Conservation (phyloP, 2,888 invertebrate species). For the Leptopilina drosophilae region DNA sequence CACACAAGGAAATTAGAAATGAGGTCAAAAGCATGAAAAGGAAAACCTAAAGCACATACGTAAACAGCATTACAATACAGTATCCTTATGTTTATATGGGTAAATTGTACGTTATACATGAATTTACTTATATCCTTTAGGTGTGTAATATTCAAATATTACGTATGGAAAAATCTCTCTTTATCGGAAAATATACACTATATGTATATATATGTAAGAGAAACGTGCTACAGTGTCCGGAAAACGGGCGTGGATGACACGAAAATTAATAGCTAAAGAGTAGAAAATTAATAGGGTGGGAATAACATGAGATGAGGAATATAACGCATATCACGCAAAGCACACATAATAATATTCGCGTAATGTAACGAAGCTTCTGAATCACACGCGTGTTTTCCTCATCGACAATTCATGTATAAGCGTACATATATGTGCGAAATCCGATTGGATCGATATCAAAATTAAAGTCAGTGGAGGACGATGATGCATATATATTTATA, state of each 20-base stretch:
- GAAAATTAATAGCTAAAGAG: constrained; percentile 52
- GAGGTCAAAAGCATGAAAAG: neutral
- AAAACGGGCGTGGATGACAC: constrained; percentile 50
- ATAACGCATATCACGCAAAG: constrained; percentile 46
- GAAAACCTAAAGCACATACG: neutral
- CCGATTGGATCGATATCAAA: constrained; percentile 35
- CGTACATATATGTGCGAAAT: neutral
- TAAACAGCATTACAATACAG: constrained; percentile 6
- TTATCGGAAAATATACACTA: constrained; percentile 45
- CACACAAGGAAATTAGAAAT: neutral
- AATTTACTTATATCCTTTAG: too few relatives aligned
- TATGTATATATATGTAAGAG: constrained; percentile 20
- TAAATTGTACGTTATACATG: neutral
- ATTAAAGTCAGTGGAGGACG: constrained; percentile 41
- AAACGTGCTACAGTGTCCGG: constrained; percentile 41
- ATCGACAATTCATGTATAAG: neutral
- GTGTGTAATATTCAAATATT: neutral
- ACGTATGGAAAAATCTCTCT: constrained; percentile 17
- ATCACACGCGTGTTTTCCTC: constrained; percentile 45
- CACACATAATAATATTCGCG: constrained; percentile 38
- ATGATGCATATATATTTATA: constrained; percentile 15
- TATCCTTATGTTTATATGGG: neutral
- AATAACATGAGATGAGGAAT: constrained; percentile 43
- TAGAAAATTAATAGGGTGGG: constrained; percentile 49
- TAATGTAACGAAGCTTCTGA: constrained; percentile 47